Percentiles rank a stretch among this genome's conserved stretches.
Evolutionary conservation across 2,113 vertebrate species (phyloP).

Genomic region (Pandion haliaetus): DNA sequence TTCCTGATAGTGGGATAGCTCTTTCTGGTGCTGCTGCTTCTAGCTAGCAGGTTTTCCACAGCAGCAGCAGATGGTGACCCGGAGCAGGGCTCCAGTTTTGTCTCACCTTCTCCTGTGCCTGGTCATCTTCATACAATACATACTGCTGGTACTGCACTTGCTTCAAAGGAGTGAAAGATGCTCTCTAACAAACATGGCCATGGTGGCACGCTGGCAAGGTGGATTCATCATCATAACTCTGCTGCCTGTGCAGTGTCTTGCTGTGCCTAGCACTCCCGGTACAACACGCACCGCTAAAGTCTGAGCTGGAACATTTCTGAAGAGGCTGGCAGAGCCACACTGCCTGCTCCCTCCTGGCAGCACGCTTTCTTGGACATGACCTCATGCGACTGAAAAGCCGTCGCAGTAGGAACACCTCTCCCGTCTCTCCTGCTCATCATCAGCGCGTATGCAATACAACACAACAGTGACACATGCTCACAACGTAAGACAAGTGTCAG

Average conservation of each 20-base stretch:
- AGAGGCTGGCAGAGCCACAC: background rate
- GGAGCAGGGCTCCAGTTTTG: background rate
- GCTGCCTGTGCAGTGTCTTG: accelerated
- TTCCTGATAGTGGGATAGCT: background rate
- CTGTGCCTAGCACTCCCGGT: background rate
- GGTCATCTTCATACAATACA: background rate
- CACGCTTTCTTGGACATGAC: background rate
- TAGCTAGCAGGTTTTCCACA: background rate
- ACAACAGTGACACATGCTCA: background rate
- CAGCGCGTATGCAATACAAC: accelerated
- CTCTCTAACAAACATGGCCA: accelerated
- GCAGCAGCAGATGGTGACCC: background rate
- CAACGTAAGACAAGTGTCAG: background rate
- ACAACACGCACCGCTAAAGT: accelerated
- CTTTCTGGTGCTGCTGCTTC: background rate
- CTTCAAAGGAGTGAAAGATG: background rate
- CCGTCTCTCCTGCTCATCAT: background rate
- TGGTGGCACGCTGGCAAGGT: accelerated
- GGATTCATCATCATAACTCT: accelerated
- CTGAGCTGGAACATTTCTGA: background rate
- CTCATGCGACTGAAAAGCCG: background rate
- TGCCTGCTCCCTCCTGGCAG: background rate
- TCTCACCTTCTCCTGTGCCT: background rate
- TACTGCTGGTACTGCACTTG: background rate
- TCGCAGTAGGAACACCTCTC: background rate